Evolutionary conservation across 37 sponge, comb jelly and placozoan species (phyloP), one percentile per base, ranked within the genome.

Genomic region (Hormiphora californensis): DNA sequence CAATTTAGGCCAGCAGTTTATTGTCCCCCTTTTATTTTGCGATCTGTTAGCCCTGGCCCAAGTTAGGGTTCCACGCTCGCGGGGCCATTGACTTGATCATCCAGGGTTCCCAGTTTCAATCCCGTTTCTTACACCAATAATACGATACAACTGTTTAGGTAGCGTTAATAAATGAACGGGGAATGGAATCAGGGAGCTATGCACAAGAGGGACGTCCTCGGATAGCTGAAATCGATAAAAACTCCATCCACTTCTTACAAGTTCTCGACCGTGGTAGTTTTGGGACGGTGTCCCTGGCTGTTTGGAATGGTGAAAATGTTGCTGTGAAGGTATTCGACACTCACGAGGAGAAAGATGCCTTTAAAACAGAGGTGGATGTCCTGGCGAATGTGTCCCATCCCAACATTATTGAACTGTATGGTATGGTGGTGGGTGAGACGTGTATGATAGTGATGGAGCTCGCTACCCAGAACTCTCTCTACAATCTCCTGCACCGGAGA

Each of bases 371-470:
- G 23, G 81, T 73, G 5, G 81, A 73, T 43, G 81, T 73, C 1
- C 43, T 73, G 44, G 81, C 46, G 1, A 43, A 43, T 21, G 81
- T 73, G 19, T 73, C 81, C 1, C 81, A 73, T 21, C 9, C 12
- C 19, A 73, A 73, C 43, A 73, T 73, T 4, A 73, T 73, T 25
- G 28, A 41, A 36, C n/a, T 73, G 0, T 73, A 73, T 73, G 81
- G 81, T 0, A 73, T 73, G 81, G 1, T 5, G 40, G 81, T 73
- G 7, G 81, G 81, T 19, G 44, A 4, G 5, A 33, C 40, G 38
- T 73, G 81, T 28, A 28, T 73, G 81, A 73, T 73, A 0, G 46
- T 73, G 0, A 73, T 73, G 81, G 81, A 73, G 38, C 81, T 73
- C 43, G 81, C 81, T 22, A 73, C 43, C 27, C 81, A 73, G 35